Conservation (phyloP, 2,113 vertebrate genomes). For the Taurulus bubalis region DNA sequence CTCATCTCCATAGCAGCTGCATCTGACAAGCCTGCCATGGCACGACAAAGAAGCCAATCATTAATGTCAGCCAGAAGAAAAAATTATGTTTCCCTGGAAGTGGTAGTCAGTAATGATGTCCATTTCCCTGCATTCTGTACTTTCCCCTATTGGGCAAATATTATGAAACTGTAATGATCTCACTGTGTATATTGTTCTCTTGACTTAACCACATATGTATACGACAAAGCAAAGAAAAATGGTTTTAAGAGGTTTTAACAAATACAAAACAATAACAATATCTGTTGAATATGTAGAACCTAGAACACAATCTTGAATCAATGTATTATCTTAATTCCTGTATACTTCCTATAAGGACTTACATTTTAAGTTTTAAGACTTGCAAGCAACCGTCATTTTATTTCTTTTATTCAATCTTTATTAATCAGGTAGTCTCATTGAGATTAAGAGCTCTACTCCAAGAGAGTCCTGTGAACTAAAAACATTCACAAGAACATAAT, state of each 20-base stretch:
- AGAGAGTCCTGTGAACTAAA: background rate
- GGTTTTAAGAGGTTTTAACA: slow-evolving; percentile 4
- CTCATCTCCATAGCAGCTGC: slow-evolving; percentile 72
- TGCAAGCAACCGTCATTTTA: background rate
- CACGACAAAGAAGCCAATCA: slow-evolving; percentile 66
- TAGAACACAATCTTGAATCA: background rate
- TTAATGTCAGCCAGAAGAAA: slow-evolving; percentile 65
- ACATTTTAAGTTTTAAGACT: background rate
- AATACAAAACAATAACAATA: slow-evolving; percentile 7
- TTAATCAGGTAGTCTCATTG: background rate
- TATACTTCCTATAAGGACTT: background rate
- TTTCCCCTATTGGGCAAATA: slow-evolving; percentile 58
- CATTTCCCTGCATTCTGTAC: slow-evolving; percentile 56
- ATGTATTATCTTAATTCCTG: background rate
- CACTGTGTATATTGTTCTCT: slow-evolving; percentile 27
- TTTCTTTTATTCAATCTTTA: background rate
- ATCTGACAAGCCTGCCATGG: slow-evolving; percentile 56
- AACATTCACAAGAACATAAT: background rate
- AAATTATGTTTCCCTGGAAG: slow-evolving; percentile 59
- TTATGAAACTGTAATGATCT: slow-evolving; percentile 65
- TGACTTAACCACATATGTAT: slow-evolving; percentile 33
- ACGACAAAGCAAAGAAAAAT: slow-evolving; percentile 1
- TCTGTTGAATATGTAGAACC: background rate
- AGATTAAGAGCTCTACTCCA: background rate
- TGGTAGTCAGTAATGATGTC: slow-evolving; percentile 66